Percentiles rank a stretch among this genome's conserved stretches.
Conservation (phyloP, 2,113 vertebrate genomes). For the Macheiramphus alcinus region DNA sequence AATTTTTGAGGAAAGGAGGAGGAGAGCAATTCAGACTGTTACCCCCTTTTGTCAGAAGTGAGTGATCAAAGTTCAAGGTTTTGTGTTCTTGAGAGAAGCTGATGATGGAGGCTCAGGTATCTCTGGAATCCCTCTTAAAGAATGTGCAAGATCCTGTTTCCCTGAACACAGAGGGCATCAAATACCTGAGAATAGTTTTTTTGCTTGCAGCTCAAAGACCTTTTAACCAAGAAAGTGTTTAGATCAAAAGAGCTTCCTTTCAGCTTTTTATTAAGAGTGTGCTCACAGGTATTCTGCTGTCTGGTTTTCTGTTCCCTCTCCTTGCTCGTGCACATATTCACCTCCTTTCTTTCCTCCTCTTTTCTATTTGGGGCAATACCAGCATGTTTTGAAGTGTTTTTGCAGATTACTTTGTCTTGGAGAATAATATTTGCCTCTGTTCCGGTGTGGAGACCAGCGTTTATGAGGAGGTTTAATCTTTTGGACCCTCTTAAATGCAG, state of each 20-base stretch:
- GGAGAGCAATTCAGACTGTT: neutral
- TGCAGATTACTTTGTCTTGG: neutral
- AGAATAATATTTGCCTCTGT: neutral
- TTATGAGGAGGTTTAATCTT: neutral
- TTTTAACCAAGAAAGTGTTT: conserved; percentile 1
- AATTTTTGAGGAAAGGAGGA: neutral
- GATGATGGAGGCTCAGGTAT: conserved; percentile 42
- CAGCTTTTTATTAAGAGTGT: neutral
- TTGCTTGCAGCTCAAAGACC: conserved; percentile 27
- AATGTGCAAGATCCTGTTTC: conserved; percentile 64
- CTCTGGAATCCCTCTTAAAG: conserved; percentile 56
- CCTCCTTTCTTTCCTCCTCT: neutral
- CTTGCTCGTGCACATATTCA: neutral
- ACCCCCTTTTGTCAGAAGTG: neutral
- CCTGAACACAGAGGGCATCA: conserved; percentile 5
- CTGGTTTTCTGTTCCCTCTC: neutral
- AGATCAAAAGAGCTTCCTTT: conserved; percentile 21
- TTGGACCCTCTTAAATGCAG: neutral
- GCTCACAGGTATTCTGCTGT: neutral
- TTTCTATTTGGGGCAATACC: neutral
- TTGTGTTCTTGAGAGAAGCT: conserved; percentile 11
- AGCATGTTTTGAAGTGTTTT: neutral
- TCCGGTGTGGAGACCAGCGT: neutral
- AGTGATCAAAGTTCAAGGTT: conserved; percentile 34
- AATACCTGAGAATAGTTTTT: conserved; percentile 18